Evolutionary conservation across 1,140 invertebrate species (phyloP).

Genomic region (Cylas formicarius): DNA sequence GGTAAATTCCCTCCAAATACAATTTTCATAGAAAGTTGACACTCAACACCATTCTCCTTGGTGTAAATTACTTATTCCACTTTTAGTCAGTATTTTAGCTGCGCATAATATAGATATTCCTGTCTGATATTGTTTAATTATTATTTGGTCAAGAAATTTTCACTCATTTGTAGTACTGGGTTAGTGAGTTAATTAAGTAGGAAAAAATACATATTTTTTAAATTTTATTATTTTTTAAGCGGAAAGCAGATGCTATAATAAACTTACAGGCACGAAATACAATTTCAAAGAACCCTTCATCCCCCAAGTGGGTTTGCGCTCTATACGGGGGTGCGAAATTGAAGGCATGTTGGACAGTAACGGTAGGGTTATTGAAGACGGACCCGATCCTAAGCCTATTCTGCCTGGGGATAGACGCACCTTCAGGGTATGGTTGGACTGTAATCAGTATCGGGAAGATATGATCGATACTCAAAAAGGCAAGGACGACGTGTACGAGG

Average conservation of each 20-base stretch:
- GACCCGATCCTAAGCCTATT: constrained; percentile 79
- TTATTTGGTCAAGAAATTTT: too few relatives aligned
- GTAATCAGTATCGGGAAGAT: constrained; percentile 92
- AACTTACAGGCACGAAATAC: constrained; percentile 66
- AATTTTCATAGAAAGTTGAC: not conserved
- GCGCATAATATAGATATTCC: constrained; percentile 5
- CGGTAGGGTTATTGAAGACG: constrained; percentile 95
- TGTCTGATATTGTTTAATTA: not conserved
- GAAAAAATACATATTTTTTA: too few relatives aligned
- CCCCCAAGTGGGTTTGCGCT: constrained; percentile 83
- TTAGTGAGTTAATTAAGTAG: too few relatives aligned
- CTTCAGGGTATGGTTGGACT: constrained; percentile 89
- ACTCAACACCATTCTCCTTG: too few relatives aligned
- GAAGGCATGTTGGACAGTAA: constrained; percentile 97
- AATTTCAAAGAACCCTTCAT: constrained; percentile 77
- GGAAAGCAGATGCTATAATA: too few relatives aligned
- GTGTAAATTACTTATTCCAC: not conserved
- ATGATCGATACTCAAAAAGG: constrained; percentile 76
- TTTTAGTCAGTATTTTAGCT: constrained; percentile 2
- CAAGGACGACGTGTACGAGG: constrained; percentile 52
- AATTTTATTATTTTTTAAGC: too few relatives aligned
- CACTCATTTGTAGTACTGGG: too few relatives aligned
- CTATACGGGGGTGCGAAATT: constrained; percentile 95
- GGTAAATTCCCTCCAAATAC: constrained; percentile 53
- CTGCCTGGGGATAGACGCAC: constrained; percentile 85